These are phyloP conservation scores for Mellivora capensis DNA, from an alignment of 2,113 vertebrate genomes.

Conservation along the genomic window DNA sequence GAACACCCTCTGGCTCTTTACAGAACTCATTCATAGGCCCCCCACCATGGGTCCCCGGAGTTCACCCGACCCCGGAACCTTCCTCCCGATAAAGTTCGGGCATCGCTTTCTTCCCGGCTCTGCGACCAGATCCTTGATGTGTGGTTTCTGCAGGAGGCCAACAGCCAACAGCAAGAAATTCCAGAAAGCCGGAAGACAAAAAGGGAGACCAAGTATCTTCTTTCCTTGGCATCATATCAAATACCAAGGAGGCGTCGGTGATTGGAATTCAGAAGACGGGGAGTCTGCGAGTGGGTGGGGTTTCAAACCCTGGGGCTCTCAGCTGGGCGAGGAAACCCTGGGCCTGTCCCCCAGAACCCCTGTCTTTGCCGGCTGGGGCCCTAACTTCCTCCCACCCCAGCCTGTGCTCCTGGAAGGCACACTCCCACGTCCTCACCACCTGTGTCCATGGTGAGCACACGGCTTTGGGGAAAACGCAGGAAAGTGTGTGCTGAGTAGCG, in stretches of 20 bases:
- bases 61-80: not conserved
- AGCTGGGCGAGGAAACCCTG: not conserved
- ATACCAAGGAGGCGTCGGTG: not conserved
- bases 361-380: not conserved
- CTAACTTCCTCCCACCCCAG: not conserved
- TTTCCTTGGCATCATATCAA: not conserved
- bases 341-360: not conserved
- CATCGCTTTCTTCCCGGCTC: not conserved
- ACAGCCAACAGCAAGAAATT: not conserved
- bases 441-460: rapidly evolving
- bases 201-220: no score
- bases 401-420: not conserved
- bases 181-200: not conserved
- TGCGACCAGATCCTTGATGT: not conserved
- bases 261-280: not conserved
- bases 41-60: not conserved
- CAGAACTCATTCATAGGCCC: not conserved
- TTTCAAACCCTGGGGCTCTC: not conserved
- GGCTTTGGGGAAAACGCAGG: not conserved
- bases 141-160: not conserved
- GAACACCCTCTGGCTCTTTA: not conserved
- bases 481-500: rapidly evolving
- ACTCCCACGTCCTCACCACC: rapidly evolving
- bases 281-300: rapidly evolving
- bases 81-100: rapidly evolving